Evolutionary conservation across 2,113 vertebrate genomes (phyloP).

Genomic region (Erythrocercus mccallii): DNA sequence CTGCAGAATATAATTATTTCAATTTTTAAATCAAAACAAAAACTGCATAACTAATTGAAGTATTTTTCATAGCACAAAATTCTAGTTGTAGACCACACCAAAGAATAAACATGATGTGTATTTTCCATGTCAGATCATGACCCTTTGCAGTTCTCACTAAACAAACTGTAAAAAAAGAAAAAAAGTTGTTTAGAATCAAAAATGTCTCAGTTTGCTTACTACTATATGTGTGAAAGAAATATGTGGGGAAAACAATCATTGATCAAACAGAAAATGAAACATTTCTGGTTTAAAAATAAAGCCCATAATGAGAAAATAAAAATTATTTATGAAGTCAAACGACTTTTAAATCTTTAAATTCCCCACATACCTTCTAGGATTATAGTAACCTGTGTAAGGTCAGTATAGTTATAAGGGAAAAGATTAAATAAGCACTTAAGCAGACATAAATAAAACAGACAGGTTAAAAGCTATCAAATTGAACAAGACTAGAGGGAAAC

Average conservation of each 20-base stretch:
- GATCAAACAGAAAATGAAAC: not conserved
- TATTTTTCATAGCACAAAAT: not conserved
- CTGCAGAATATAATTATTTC: not conserved
- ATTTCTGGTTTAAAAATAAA: conserved; percentile 13
- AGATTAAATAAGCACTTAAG: conserved; percentile 70
- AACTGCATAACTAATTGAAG: not conserved
- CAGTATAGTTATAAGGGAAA: conserved; percentile 68
- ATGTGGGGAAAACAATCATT: not conserved
- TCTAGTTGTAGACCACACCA: not conserved
- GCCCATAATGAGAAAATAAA: conserved; percentile 44
- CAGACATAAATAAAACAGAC: conserved; percentile 68
- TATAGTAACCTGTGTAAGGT: conserved; percentile 70
- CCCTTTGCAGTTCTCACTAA: not conserved
- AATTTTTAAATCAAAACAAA: not conserved
- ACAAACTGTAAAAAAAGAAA: not conserved
- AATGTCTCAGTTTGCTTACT: not conserved
- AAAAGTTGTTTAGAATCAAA: not conserved
- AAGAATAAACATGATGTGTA: not conserved
- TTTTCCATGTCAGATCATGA: not conserved
- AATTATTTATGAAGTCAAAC: conserved; percentile 70
- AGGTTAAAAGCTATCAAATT: conserved; percentile 68
- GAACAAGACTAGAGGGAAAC: conserved; percentile 27
- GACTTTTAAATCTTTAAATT: conserved; percentile 70
- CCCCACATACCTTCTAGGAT: conserved; percentile 66
- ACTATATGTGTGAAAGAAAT: not conserved